These are phyloP conservation scores for Drosophila insularis DNA, from an alignment of 1,140 invertebrate genomes.

Conservation along the genomic window DNA sequence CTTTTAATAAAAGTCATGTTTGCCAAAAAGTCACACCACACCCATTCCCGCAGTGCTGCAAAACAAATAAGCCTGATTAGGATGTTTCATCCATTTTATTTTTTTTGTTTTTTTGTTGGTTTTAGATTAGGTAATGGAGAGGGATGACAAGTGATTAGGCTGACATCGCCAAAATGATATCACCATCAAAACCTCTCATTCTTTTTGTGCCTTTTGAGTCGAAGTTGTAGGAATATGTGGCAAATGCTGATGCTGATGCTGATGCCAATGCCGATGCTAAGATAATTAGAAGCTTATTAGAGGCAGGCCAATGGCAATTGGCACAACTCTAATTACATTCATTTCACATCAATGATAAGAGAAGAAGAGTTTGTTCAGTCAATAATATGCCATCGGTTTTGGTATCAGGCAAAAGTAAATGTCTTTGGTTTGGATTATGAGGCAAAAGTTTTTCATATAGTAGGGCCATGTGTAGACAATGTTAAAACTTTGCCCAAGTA, in stretches of 20 bases:
- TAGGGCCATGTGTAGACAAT: conserved; percentile 70
- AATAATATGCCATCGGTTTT: conserved; percentile 37
- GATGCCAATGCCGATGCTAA: conserved; percentile 44
- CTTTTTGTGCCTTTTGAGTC: neutral
- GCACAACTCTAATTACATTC: conserved; percentile 71
- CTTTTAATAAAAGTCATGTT: conserved; percentile 74
- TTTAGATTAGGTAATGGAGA: conserved; percentile 13
- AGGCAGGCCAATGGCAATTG: conserved; percentile 50
- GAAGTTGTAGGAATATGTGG: neutral
- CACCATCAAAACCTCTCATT: conserved; percentile 22
- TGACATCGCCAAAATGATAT: conserved; percentile 47
- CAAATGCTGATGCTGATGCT: conserved; percentile 24
- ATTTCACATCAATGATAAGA: conserved; percentile 72
- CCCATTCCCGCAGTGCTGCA: conserved; percentile 9
- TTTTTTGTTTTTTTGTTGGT: neutral
- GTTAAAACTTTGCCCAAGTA: conserved; percentile 79
- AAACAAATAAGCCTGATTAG: conserved; percentile 79
- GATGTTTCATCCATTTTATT: conserved; percentile 31
- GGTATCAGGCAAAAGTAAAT: conserved; percentile 43
- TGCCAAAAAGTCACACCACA: conserved; percentile 69
- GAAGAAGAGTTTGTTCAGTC: conserved; percentile 56
- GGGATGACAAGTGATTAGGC: conserved; percentile 32
- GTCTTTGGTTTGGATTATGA: conserved; percentile 43
- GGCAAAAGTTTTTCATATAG: conserved; percentile 60
- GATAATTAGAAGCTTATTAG: conserved; percentile 72